These are phyloP conservation scores for Pristionchus arcanus DNA, from an alignment of 2,888 invertebrate genomes.

Conservation along the genomic window DNA sequence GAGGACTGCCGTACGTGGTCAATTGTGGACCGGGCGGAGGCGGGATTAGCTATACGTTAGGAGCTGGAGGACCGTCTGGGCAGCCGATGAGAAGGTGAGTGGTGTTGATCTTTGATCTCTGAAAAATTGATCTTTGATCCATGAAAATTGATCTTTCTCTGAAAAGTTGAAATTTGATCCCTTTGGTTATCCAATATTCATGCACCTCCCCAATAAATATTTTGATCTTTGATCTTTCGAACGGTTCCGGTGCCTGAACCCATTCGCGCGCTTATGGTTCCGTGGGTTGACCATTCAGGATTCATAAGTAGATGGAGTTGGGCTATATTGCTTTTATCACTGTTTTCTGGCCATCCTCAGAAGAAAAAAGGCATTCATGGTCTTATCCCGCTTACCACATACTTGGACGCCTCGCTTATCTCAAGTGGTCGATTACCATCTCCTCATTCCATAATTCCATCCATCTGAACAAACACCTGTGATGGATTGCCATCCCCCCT, in stretches of 20 bases:
- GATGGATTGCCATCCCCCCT: constrained; percentile 20
- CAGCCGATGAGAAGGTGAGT: constrained; percentile 21
- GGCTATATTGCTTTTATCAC: no score
- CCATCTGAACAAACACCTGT: constrained; percentile 51
- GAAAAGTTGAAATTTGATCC: no score
- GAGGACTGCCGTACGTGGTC: constrained; percentile 50
- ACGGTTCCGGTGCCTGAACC: constrained; percentile 14
- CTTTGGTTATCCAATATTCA: neutral
- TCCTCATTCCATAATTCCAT: neutral
- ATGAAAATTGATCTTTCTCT: no score
- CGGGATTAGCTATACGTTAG: constrained; percentile 52
- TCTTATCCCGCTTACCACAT: neutral
- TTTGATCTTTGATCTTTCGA: neutral
- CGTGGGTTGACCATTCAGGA: no score
- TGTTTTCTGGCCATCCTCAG: no score
- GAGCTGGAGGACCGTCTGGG: neutral
- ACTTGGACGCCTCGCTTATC: constrained; percentile 15
- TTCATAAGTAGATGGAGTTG: no score
- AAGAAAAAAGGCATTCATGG: no score
- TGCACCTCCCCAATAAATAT: no score
- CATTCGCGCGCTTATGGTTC: constrained; percentile 5
- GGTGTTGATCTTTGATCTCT: neutral
- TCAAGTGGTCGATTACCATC: neutral
- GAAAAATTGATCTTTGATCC: neutral
- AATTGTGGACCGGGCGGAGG: constrained; percentile 40